Conservation (phyloP, 2,113 vertebrate genomes). For the Thomomys bottae region DNA sequence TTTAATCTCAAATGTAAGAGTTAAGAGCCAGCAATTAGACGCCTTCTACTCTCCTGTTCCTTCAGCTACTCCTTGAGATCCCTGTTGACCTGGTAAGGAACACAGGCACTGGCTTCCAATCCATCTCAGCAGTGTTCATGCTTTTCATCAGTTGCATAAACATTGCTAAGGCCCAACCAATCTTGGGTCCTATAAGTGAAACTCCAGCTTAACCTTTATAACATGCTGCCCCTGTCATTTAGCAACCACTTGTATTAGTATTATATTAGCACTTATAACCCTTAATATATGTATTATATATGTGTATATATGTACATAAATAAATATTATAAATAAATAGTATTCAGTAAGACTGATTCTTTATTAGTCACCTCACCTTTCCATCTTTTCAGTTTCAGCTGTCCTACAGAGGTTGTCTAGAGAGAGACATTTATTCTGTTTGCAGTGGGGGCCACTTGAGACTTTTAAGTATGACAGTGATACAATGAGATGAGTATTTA, state of each 20-base stretch:
- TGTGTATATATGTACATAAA: background rate
- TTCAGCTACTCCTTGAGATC: background rate
- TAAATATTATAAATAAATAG: background rate
- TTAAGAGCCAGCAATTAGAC: background rate
- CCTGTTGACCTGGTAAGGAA: background rate
- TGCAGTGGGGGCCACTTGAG: background rate
- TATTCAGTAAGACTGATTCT: background rate
- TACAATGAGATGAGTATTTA: background rate
- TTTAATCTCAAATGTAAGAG: background rate
- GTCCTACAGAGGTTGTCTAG: background rate
- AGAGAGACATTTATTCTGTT: background rate
- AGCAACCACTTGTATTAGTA: background rate
- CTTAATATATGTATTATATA: background rate
- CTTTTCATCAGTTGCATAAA: background rate
- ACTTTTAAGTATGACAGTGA: background rate
- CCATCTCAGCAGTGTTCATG: background rate
- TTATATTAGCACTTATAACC: background rate
- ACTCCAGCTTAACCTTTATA: background rate
- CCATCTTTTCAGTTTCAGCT: background rate
- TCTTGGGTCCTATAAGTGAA: background rate
- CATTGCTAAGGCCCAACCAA: background rate
- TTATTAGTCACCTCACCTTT: background rate
- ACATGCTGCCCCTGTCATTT: background rate
- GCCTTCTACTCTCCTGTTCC: background rate
- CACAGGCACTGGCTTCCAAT: background rate